Evolutionary conservation across 2,113 vertebrate species (phyloP).

Genomic region (Coptodon rendalli): DNA sequence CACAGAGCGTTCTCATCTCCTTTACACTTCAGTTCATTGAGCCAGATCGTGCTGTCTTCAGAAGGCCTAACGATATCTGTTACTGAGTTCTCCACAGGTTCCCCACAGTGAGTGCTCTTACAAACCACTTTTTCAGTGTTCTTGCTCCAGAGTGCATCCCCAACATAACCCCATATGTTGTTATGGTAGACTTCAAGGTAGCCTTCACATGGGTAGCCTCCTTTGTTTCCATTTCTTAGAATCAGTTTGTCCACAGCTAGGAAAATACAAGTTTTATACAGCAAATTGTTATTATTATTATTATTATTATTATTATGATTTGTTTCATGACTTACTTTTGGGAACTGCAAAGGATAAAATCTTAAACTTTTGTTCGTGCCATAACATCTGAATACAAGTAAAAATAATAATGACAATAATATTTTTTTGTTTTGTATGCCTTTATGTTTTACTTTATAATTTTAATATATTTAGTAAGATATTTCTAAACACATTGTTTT

Average conservation of each 20-base stretch:
- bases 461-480: not conserved
- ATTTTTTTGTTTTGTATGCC: not conserved
- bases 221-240: not conserved
- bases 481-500: not conserved
- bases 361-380: accelerated
- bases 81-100: accelerated
- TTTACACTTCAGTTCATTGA: conserved; percentile 4
- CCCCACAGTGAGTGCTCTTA: conserved; percentile 24
- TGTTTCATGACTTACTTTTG: not conserved
- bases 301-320: accelerated
- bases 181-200: conserved; percentile 1
- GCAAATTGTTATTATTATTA: accelerated
- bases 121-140: conserved; percentile 36
- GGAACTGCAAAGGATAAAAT: not conserved
- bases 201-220: conserved; percentile 33
- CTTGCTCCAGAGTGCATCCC: not conserved
- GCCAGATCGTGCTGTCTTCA: accelerated
- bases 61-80: accelerated
- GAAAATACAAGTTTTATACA: not conserved
- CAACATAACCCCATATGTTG: not conserved
- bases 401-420: not conserved
- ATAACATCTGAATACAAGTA: not conserved
- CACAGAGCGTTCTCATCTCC: not conserved
- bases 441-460: not conserved
- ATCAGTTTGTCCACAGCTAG: not conserved